These are phyloP conservation scores for Mirounga angustirostris DNA, from an alignment of 2,113 vertebrate species.

Conservation along the genomic window DNA sequence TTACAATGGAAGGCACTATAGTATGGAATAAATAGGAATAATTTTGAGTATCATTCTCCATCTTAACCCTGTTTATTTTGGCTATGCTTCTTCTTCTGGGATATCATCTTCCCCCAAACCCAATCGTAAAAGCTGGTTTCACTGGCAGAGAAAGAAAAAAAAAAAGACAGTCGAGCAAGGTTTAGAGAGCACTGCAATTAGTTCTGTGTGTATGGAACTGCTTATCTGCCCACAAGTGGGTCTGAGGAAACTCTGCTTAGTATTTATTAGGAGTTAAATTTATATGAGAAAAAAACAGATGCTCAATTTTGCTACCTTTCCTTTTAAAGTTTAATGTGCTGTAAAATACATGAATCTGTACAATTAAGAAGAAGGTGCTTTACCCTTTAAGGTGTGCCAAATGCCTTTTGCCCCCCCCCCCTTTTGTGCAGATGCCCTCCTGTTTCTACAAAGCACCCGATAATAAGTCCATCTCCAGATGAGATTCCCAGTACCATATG, in stretches of 20 bases:
- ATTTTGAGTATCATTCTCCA: constrained; percentile 60
- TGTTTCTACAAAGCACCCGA: constrained; percentile 39
- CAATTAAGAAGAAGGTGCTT: constrained; percentile 75
- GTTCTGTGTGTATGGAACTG: constrained; percentile 67
- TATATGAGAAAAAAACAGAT: constrained; percentile 78
- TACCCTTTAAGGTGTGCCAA: constrained; percentile 61
- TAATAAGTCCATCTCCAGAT: not conserved
- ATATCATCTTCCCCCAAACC: constrained; percentile 69
- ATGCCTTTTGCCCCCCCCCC: not conserved
- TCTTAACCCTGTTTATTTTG: constrained; percentile 69
- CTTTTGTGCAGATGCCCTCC: not conserved
- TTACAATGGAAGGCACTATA: constrained; percentile 46
- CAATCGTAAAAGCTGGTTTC: constrained; percentile 78
- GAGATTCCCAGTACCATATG: not conserved
- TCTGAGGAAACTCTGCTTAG: constrained; percentile 68
- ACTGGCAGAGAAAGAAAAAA: constrained; percentile 73
- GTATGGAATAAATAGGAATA: constrained; percentile 45
- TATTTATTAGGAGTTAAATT: constrained; percentile 80
- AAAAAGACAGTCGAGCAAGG: constrained; percentile 56
- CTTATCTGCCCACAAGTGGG: constrained; percentile 60
- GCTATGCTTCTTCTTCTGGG: not conserved
- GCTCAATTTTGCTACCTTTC: constrained; percentile 76
- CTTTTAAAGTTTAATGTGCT: constrained; percentile 82
- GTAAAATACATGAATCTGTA: constrained; percentile 78
- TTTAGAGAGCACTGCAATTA: constrained; percentile 61